Evolutionary conservation across 2,797 vertebrate species (phyloP).

Genomic region (Clarias platycephalus): DNA sequence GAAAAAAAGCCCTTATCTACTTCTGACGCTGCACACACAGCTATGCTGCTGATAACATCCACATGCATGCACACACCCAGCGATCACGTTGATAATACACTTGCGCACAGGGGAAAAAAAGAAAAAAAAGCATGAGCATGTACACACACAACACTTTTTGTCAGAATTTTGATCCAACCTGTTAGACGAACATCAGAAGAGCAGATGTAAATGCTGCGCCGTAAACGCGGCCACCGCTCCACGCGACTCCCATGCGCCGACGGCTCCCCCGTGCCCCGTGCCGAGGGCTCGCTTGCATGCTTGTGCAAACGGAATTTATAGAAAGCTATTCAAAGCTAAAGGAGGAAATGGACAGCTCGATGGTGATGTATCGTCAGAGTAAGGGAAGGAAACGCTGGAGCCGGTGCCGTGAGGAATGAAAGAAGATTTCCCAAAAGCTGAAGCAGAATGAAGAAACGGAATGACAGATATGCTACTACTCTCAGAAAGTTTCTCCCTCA

Average conservation of each 20-base stretch:
- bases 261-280: background rate
- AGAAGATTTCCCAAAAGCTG: constrained; percentile 15
- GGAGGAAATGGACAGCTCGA: constrained; percentile 15
- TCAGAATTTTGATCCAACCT: background rate
- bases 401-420: background rate
- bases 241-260: constrained; percentile 1
- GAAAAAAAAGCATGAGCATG: constrained; percentile 9
- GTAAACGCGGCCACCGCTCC: constrained; percentile 11
- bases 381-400: background rate
- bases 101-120: background rate
- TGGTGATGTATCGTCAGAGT: background rate
- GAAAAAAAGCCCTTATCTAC: background rate
- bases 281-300: background rate
- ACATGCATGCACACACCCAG: constrained; percentile 49
- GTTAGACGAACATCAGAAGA: background rate
- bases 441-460: constrained; percentile 1
- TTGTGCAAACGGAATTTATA: background rate
- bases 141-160: background rate
- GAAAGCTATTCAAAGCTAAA: constrained; percentile 4
- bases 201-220: background rate
- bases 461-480: constrained; percentile 18
- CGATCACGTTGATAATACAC: constrained; percentile 58
- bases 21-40: constrained; percentile 55
- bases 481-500: constrained; percentile 54
- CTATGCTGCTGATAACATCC: constrained; percentile 64